Percentiles rank a stretch among this genome's conserved stretches.
phyloP scores from a whole-genome alignment of 1,140 invertebrate genomes.

The Calephelis virginiensis region DNA sequence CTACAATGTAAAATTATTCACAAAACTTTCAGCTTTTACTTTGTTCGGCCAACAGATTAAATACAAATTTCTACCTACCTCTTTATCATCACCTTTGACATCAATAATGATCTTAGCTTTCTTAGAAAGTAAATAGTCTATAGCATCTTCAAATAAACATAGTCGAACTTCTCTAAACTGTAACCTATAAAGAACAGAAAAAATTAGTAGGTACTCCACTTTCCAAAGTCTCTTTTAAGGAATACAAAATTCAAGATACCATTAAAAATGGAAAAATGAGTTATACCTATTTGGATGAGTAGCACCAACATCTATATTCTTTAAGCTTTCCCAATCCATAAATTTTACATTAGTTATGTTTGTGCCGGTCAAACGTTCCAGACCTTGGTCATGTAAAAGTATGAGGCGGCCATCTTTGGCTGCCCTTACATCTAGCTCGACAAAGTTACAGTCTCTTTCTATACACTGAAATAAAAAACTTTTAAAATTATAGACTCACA shows the following conservation, averaged over 20 bases:
- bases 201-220: conserved; percentile 5
- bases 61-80: conserved; percentile 34
- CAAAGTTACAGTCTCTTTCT: conserved; percentile 82
- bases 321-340: conserved; percentile 82
- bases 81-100: conserved; percentile 58
- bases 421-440: conserved; percentile 88
- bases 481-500: neutral
- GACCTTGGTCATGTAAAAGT: conserved; percentile 85
- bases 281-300: conserved; percentile 82
- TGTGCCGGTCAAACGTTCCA: conserved; percentile 82
- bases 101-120: conserved; percentile 59
- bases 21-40: too few relatives aligned
- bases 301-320: conserved; percentile 81
- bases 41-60: too few relatives aligned
- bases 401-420: conserved; percentile 86
- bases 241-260: neutral
- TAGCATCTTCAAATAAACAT: conserved; percentile 55
- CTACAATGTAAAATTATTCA: too few relatives aligned
- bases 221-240: neutral
- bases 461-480: conserved; percentile 76
- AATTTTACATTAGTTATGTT: conserved; percentile 80
- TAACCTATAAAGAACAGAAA: conserved; percentile 40
- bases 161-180: conserved; percentile 59
- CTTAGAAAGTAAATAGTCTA: conserved; percentile 56
- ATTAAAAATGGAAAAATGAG: neutral